Conservation (phyloP, 2,113 vertebrate genomes). For the Menidia beryllina region DNA sequence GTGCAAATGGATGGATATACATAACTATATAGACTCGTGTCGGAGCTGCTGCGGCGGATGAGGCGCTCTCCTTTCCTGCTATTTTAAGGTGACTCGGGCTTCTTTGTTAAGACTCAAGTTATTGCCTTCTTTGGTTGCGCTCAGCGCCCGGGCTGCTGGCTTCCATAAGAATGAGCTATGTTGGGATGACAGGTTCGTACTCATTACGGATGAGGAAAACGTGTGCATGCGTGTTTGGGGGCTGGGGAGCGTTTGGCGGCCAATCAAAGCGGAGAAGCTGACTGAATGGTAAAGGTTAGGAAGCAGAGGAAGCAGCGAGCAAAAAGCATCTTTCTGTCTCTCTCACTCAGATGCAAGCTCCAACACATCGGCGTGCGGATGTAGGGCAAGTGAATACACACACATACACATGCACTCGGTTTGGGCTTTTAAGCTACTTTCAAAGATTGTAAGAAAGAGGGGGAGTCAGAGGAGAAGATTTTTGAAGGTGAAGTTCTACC, state of each 20-base stretch:
- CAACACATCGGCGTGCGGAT: constrained; percentile 26
- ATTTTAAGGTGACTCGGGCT: constrained; percentile 50
- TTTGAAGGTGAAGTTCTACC: not conserved
- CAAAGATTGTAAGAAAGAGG: not conserved
- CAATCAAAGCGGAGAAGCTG: constrained; percentile 57
- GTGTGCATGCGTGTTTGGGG: not conserved
- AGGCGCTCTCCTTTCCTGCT: constrained; percentile 45
- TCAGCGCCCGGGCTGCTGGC: constrained; percentile 51
- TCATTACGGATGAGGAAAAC: constrained; percentile 50
- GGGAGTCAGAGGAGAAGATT: not conserved
- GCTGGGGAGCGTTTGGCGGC: constrained; percentile 29
- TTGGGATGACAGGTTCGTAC: constrained; percentile 61
- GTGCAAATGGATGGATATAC: not conserved
- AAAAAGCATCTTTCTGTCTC: constrained; percentile 25
- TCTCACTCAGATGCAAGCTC: constrained; percentile 43
- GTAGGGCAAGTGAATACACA: constrained; percentile 40
- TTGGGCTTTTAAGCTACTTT: constrained; percentile 14
- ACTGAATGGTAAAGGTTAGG: constrained; percentile 47
- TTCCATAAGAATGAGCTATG: constrained; percentile 51
- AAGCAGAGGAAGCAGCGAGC: constrained; percentile 47
- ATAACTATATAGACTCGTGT: not conserved
- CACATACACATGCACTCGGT: constrained; percentile 22
- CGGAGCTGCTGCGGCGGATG: constrained; percentile 17
- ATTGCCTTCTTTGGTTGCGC: constrained; percentile 70
- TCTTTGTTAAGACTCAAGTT: constrained; percentile 57